phyloP scores from a whole-genome alignment of 2,113 vertebrate genomes.

The Myotis lucifugus region DNA sequence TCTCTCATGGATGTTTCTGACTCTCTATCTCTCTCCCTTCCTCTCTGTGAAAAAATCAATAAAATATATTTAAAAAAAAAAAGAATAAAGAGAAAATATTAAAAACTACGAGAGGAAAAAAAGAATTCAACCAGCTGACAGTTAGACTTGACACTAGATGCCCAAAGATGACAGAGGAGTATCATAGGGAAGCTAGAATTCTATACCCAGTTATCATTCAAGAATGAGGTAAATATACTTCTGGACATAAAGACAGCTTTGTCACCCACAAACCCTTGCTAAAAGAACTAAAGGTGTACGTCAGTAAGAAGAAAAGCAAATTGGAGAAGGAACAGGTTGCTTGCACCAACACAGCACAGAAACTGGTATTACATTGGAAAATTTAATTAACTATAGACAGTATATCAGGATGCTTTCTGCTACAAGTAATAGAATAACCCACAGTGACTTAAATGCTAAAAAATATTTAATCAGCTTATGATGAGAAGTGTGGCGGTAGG shows the following conservation, averaged over 20 bases:
- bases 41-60: no score
- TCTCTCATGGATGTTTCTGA: no score
- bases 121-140: not conserved
- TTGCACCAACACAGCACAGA: not conserved
- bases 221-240: not conserved
- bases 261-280: not conserved
- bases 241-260: not conserved
- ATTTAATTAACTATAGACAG: not conserved
- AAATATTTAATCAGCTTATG: not conserved
- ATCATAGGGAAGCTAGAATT: not conserved
- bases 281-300: not conserved
- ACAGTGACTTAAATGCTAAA: conserved; percentile 5
- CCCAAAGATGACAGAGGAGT: not conserved
- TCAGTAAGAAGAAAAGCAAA: not conserved
- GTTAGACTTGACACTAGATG: not conserved
- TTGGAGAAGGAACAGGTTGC: not conserved
- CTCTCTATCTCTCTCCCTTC: no score
- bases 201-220: not conserved
- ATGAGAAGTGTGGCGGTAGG: not conserved
- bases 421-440: not conserved
- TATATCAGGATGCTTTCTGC: not conserved
- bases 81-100: not conserved
- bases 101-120: not conserved
- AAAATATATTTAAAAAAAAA: no score
- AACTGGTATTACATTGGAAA: not conserved